Conservation (phyloP, 1,140 invertebrate species). For the Pseudachorutes palmiensis region DNA sequence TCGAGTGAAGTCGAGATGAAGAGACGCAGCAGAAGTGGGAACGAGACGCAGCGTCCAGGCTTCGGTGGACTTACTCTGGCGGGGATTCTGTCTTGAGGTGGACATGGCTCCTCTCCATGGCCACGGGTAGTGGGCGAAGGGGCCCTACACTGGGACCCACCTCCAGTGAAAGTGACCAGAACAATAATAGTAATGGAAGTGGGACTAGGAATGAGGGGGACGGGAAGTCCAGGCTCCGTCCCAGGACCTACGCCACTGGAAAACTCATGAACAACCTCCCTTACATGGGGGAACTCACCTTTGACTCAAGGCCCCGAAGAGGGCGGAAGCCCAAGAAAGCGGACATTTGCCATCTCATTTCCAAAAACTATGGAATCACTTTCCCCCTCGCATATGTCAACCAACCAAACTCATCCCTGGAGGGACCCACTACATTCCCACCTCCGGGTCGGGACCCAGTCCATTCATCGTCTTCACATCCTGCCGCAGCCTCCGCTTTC, state of each 20-base stretch:
- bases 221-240: background rate
- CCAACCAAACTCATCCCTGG: conserved; percentile 18
- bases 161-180: conserved; percentile 6
- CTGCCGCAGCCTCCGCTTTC: background rate
- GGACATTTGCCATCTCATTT: conserved; percentile 81
- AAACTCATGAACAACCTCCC: conserved; percentile 52
- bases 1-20: background rate
- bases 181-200: background rate
- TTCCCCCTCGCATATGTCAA: conserved; percentile 32
- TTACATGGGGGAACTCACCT: conserved; percentile 81
- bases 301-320: conserved; percentile 70
- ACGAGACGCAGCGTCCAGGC: background rate
- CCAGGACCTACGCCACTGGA: background rate
- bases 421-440: background rate
- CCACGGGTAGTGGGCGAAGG: background rate
- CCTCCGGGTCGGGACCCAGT: background rate
- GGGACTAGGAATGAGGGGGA: background rate
- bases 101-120: background rate
- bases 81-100: no score
- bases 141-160: background rate
- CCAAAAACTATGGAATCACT: conserved; percentile 70
- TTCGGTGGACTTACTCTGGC: background rate
- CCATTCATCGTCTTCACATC: background rate
- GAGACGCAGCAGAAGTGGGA: background rate
- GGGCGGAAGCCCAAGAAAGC: conserved; percentile 81